These are phyloP conservation scores for Caenorhabditis panamensis DNA, from an alignment of 2,888 invertebrate species.

Conservation along the genomic window DNA sequence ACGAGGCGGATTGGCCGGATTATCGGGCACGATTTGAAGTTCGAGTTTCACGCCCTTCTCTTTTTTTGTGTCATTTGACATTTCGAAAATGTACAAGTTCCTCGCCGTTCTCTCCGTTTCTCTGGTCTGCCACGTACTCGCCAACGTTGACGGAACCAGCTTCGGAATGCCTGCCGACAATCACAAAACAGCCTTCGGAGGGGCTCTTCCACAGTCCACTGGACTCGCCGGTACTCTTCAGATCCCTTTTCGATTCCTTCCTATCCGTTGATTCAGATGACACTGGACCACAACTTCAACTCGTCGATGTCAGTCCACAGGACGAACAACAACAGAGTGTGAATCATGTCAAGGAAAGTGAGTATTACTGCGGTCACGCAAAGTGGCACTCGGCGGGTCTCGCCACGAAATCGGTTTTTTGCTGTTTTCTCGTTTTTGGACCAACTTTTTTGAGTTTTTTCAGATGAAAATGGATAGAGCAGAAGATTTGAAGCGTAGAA, in stretches of 20 bases:
- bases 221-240: conserved; percentile 31
- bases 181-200: conserved; percentile 36
- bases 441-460: no score
- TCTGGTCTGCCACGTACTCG: conserved; percentile 12
- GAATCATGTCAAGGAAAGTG: conserved; percentile 41
- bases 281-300: conserved; percentile 25
- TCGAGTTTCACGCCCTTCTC: background rate
- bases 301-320: conserved; percentile 36
- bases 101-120: conserved; percentile 14
- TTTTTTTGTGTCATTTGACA: conserved; percentile 9
- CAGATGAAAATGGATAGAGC: no score
- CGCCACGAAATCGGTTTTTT: no score
- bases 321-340: conserved; percentile 41
- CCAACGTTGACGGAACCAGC: conserved; percentile 30
- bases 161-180: conserved; percentile 39
- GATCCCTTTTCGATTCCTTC: background rate
- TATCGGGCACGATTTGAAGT: conserved; percentile 21
- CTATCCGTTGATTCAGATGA: conserved; percentile 42
- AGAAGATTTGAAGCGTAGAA: no score
- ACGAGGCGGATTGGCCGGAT: conserved; percentile 29
- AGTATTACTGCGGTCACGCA: background rate
- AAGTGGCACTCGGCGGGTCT: no score
- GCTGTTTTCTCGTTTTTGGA: no score
- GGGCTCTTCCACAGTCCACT: conserved; percentile 11
- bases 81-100: conserved; percentile 31